Evolutionary conservation across 2,113 vertebrate species (phyloP).

Genomic region (Perognathus longimembris): DNA sequence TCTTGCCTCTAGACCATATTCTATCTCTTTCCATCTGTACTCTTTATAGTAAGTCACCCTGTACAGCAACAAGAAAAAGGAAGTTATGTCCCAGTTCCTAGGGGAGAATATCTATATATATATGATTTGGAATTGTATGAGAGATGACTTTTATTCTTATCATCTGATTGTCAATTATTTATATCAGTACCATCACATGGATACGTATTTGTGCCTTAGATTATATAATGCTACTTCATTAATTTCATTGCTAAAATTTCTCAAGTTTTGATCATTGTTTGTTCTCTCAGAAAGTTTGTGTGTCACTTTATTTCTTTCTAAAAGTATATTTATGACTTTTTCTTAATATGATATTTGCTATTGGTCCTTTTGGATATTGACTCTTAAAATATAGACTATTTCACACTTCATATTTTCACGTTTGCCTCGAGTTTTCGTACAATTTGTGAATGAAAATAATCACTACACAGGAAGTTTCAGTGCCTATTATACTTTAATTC

Average conservation of each 20-base stretch:
- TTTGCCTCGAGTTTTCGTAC: no score
- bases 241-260: background rate
- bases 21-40: background rate
- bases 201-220: background rate
- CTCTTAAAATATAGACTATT: background rate
- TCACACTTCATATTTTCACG: no score
- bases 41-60: background rate
- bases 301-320: no score
- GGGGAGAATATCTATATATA: background rate
- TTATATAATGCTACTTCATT: background rate
- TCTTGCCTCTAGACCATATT: no score
- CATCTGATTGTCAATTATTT: background rate
- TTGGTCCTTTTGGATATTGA: background rate
- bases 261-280: background rate
- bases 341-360: accelerated
- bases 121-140: background rate
- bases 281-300: background rate
- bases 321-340: no score
- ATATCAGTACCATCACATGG: background rate
- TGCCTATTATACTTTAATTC: no score
- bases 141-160: background rate
- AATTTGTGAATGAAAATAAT: no score
- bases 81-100: background rate
- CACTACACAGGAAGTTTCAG: no score
- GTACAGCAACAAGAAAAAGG: background rate